These are phyloP conservation scores for Drosophila orosa DNA, from an alignment of 1,140 invertebrate species.

Conservation along the genomic window DNA sequence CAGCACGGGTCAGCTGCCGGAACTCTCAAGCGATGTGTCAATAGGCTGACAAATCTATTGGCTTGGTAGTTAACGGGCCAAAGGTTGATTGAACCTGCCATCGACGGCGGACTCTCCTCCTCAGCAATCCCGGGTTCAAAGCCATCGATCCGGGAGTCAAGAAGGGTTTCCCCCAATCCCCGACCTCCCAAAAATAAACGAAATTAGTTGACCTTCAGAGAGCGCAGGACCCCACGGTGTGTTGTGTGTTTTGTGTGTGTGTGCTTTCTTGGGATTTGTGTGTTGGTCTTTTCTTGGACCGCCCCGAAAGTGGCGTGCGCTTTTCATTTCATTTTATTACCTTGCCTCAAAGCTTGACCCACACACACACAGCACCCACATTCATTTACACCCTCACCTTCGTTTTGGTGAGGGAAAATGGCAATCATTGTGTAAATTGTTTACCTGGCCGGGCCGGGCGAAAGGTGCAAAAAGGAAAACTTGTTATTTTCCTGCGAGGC, in stretches of 20 bases:
- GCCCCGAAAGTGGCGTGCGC: conserved; percentile 60
- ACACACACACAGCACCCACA: conserved; percentile 22
- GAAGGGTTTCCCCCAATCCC: conserved; percentile 11
- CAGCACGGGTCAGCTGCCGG: conserved; percentile 48
- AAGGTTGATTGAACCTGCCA: conserved; percentile 74
- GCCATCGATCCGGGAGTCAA: conserved; percentile 56
- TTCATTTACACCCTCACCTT: conserved; percentile 4
- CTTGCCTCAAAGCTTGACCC: conserved; percentile 53
- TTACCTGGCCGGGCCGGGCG: conserved; percentile 49
- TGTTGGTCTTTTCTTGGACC: conserved; percentile 51
- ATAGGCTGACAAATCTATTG: conserved; percentile 66
- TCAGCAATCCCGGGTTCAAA: conserved; percentile 38
- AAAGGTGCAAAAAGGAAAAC: conserved; percentile 56
- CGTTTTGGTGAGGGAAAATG: conserved; percentile 32
- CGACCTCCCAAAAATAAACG: conserved; percentile 59
- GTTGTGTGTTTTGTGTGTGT: conserved; percentile 40
- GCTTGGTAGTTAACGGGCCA: conserved; percentile 36
- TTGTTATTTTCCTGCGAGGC: conserved; percentile 50
- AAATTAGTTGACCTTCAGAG: conserved; percentile 76
- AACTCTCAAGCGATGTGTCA: conserved; percentile 62
- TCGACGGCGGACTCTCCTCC: neutral
- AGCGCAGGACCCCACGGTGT: conserved; percentile 2
- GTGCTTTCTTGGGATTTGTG: conserved; percentile 44
- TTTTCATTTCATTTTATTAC: conserved; percentile 77
- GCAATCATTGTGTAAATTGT: conserved; percentile 71